A percentile compares a stretch with the other conserved stretches of the same genome.
Conservation (phyloP, 2,888 invertebrate genomes). For the Trichogramma dendrolimi region DNA sequence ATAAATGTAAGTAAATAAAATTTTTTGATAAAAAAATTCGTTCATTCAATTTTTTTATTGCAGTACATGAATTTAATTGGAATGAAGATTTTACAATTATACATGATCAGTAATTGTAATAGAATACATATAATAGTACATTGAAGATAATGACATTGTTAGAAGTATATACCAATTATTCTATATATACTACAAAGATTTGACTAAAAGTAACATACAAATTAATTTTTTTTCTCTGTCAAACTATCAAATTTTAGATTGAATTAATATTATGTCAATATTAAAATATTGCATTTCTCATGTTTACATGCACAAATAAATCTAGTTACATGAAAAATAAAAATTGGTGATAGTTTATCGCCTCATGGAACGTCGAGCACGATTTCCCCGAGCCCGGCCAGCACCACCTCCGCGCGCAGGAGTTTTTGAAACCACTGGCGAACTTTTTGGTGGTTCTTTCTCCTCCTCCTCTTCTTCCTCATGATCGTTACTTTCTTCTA, state of each 20-base stretch:
- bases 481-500: constrained; percentile 24
- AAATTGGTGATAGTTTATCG: constrained; percentile 37
- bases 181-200: too few species aligned
- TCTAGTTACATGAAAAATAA: background rate
- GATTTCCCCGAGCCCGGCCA: constrained; percentile 42
- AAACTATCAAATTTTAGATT: too few species aligned
- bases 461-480: constrained; percentile 21
- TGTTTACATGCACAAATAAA: constrained; percentile 1
- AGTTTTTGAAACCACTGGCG: constrained; percentile 7
- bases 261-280: too few species aligned
- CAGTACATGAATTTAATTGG: constrained; percentile 32
- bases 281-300: too few species aligned
- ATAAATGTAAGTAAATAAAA: constrained; percentile 19
- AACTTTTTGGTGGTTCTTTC: constrained; percentile 17
- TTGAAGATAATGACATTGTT: too few species aligned
- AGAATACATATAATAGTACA: too few species aligned
- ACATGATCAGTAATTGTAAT: constrained; percentile 4
- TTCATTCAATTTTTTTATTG: constrained; percentile 29
- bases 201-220: too few species aligned
- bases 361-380: constrained; percentile 47
- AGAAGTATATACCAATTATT: too few species aligned
- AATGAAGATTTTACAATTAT: constrained; percentile 36
- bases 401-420: constrained; percentile 32
- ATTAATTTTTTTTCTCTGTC: too few species aligned
- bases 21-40: constrained; percentile 24